Conservation (phyloP, 2,797 vertebrate genomes). For the Coregonus suidteri region DNA sequence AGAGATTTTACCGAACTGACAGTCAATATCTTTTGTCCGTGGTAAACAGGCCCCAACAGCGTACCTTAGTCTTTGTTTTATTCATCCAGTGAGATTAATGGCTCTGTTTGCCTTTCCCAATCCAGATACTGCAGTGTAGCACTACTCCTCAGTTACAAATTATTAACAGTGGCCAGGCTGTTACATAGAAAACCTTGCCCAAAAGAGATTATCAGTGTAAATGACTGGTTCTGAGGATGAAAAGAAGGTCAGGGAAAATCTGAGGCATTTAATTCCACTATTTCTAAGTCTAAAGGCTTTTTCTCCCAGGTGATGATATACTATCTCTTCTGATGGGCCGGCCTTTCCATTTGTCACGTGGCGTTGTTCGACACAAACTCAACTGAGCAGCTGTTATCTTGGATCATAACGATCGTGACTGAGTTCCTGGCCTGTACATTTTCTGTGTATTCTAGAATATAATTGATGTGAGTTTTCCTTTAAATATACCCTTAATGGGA, state of each 20-base stretch:
- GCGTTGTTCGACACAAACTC: conserved; percentile 61
- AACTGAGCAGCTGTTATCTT: conserved; percentile 65
- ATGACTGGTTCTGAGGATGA: background rate
- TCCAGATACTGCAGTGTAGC: background rate
- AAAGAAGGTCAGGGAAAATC: background rate
- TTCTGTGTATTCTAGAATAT: conserved; percentile 49
- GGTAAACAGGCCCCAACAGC: conserved; percentile 58
- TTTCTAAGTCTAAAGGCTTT: conserved; percentile 45
- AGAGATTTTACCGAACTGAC: conserved; percentile 31
- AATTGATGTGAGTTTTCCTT: conserved; percentile 67
- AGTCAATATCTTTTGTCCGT: conserved; percentile 46
- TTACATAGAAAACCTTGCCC: background rate
- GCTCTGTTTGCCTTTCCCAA: conserved; percentile 3
- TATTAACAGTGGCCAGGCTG: conserved; percentile 10
- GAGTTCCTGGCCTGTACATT: conserved; percentile 36
- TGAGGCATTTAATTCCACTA: conserved; percentile 29
- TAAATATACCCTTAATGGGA: conserved; percentile 71
- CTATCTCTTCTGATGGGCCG: conserved; percentile 53
- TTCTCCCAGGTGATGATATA: conserved; percentile 64
- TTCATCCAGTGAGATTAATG: conserved; percentile 60
- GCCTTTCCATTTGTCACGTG: conserved; percentile 62
- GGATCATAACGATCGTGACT: conserved; percentile 59
- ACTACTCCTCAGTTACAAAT: conserved; percentile 7
- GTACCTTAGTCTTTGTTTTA: conserved; percentile 52
- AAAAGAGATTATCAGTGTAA: background rate